Percentiles rank a stretch among this genome's conserved stretches.
Evolutionary conservation across 1,140 invertebrate species (phyloP).

Genomic region (Nixonia krombeini): DNA sequence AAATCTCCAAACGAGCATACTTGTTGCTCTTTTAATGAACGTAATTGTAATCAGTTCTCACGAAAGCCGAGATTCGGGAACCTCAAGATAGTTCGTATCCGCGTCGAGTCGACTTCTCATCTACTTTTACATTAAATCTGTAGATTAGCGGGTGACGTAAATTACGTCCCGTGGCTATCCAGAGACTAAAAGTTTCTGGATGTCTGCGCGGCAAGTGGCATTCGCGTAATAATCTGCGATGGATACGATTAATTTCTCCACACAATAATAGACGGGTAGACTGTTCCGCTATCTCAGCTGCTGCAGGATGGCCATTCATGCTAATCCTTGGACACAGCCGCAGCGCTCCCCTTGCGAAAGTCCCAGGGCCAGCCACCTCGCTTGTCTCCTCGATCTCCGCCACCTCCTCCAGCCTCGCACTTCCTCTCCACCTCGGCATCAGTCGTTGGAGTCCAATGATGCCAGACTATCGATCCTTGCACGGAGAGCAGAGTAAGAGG

Average conservation of each 20-base stretch:
- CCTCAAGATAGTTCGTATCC: too few species aligned
- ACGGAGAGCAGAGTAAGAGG: conserved; percentile 54
- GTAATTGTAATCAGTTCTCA: too few species aligned
- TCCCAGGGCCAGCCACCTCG: conserved; percentile 21
- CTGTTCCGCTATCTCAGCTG: conserved; percentile 55
- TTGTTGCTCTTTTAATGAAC: too few species aligned
- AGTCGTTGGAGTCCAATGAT: conserved; percentile 59
- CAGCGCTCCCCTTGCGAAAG: conserved; percentile 45
- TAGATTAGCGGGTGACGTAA: conserved; percentile 12
- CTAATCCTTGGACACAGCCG: conserved; percentile 54
- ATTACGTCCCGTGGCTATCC: conserved; percentile 9
- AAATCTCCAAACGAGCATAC: too few species aligned
- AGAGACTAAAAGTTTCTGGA: conserved; percentile 6
- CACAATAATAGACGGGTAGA: conserved; percentile 57
- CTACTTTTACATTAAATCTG: too few species aligned
- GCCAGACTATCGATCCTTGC: conserved; percentile 64
- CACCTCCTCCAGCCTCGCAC: conserved; percentile 21
- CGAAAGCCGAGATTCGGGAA: too few species aligned
- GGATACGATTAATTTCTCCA: conserved; percentile 63
- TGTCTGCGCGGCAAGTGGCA: conserved; percentile 43
- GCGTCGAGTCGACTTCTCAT: too few species aligned
- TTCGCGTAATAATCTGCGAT: conserved; percentile 57
- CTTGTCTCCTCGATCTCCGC: conserved; percentile 18
- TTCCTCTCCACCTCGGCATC: conserved; percentile 38
- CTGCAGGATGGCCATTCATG: conserved; percentile 61